These are phyloP conservation scores for human (Homo sapiens) DNA, from an alignment of 2,113 vertebrate species.

Conservation along the genomic window DNA sequence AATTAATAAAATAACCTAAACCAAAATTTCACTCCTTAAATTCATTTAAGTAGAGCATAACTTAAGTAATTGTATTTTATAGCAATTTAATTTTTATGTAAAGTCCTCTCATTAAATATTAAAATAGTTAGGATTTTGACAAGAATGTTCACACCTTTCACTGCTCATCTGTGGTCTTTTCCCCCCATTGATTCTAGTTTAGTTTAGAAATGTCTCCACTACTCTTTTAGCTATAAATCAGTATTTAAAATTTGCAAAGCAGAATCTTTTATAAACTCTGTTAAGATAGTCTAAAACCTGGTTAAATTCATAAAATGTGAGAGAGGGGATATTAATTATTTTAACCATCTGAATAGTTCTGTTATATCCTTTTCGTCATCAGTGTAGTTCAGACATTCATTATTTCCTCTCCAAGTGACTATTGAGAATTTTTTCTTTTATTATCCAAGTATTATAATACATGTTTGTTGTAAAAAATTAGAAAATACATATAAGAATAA, in stretches of 20 bases:
- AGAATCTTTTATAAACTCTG: not conserved
- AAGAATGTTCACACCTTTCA: not conserved
- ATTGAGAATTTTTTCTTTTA: not conserved
- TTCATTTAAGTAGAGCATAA: conserved; percentile 7
- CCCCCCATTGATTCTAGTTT: not conserved
- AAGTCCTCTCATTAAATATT: not conserved
- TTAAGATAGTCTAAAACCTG: not conserved
- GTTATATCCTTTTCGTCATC: not conserved
- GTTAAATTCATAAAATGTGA: not conserved
- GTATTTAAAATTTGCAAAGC: not conserved
- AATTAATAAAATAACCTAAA: conserved; percentile 9
- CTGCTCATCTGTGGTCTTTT: not conserved
- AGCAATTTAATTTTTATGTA: not conserved
- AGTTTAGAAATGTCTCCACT: not conserved
- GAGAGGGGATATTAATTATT: not conserved
- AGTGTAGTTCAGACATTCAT: not conserved
- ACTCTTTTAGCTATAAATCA: not conserved
- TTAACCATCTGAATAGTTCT: not conserved
- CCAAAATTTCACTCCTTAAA: conserved; percentile 40
- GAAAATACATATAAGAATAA: not conserved
- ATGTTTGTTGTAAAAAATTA: not conserved
- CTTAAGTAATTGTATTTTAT: not conserved
- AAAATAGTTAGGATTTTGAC: not conserved
- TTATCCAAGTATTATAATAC: not conserved
- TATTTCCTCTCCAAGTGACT: not conserved